phyloP scores from a whole-genome alignment of 1,140 invertebrate species.

The Drosophila nasuta region DNA sequence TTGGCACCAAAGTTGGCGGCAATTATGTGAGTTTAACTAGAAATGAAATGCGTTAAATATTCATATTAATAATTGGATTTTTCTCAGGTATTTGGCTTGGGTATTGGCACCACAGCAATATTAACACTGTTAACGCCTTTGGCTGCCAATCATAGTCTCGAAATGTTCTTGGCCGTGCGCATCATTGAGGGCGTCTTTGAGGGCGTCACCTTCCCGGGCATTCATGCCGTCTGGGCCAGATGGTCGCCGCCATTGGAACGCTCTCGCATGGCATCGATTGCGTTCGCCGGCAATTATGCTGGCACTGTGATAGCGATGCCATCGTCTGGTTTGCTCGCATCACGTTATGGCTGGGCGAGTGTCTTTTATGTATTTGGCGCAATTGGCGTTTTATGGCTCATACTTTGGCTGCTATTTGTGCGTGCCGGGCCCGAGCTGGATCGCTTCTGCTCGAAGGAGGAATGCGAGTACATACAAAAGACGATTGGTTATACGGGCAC shows the following conservation, averaged over 20 bases:
- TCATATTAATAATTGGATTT: not conserved
- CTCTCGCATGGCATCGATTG: conserved; percentile 90
- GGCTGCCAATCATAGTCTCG: conserved; percentile 89
- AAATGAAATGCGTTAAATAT: not conserved
- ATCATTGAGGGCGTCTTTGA: conserved; percentile 95
- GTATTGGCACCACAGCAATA: conserved; percentile 92
- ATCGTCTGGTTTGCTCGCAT: conserved; percentile 89
- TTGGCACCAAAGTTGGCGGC: conserved; percentile 90
- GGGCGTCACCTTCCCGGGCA: conserved; percentile 96
- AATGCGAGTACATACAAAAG: conserved; percentile 91
- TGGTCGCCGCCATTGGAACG: conserved; percentile 95
- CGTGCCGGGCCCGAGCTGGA: conserved; percentile 92
- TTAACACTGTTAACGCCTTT: conserved; percentile 93
- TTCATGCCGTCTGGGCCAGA: conserved; percentile 93
- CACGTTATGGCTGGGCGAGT: conserved; percentile 92
- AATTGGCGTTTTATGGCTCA: conserved; percentile 90
- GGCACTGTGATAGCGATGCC: conserved; percentile 93
- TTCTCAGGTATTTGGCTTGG: conserved; percentile 89
- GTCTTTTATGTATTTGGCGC: conserved; percentile 96
- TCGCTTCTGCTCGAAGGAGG: conserved; percentile 89
- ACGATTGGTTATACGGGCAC: conserved; percentile 70
- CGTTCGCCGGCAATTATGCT: conserved; percentile 93
- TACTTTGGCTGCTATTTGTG: conserved; percentile 89
- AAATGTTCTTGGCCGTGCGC: conserved; percentile 90
- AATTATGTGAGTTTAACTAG: conserved; percentile 87